Percentiles rank a stretch among this genome's conserved stretches.
phyloP scores from a whole-genome alignment of 2,113 vertebrate species.

The Poeciliopsis prolifica region DNA sequence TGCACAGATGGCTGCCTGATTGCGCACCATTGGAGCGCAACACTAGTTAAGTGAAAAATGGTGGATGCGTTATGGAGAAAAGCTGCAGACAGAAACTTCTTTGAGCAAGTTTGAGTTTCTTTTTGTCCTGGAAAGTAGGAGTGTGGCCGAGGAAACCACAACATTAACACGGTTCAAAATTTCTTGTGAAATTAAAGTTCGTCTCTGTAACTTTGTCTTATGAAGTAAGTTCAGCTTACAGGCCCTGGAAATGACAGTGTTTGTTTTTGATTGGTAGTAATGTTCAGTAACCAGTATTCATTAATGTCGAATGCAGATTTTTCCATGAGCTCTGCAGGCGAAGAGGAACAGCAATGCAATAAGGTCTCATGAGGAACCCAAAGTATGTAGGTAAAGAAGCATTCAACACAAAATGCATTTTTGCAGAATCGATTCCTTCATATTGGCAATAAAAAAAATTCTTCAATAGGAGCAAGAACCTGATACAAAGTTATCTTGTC shows the following conservation, averaged over 20 bases:
- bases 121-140: neutral
- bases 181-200: neutral
- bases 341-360: no score
- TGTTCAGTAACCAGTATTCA: neutral
- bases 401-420: no score
- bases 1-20: slow-evolving; percentile 46
- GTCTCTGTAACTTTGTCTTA: no score
- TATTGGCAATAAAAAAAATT: neutral
- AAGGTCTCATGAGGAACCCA: no score
- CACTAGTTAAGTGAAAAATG: slow-evolving; percentile 28
- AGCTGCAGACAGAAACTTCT: slow-evolving; percentile 16
- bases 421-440: neutral
- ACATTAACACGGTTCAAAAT: neutral
- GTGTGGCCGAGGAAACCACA: neutral
- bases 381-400: no score
- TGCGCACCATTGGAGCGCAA: slow-evolving; percentile 22
- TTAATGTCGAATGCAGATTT: neutral
- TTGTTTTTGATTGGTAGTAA: neutral
- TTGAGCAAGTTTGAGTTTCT: neutral
- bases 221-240: no score
- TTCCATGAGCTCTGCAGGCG: no score
- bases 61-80: neutral
- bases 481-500: no score
- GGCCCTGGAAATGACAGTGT: neutral
- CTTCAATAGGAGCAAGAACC: neutral